A percentile compares a stretch with the other conserved stretches of the same genome.
These are phyloP conservation scores for Clarias pachynema DNA, from an alignment of 2,797 vertebrate genomes.

Conservation along the genomic window DNA sequence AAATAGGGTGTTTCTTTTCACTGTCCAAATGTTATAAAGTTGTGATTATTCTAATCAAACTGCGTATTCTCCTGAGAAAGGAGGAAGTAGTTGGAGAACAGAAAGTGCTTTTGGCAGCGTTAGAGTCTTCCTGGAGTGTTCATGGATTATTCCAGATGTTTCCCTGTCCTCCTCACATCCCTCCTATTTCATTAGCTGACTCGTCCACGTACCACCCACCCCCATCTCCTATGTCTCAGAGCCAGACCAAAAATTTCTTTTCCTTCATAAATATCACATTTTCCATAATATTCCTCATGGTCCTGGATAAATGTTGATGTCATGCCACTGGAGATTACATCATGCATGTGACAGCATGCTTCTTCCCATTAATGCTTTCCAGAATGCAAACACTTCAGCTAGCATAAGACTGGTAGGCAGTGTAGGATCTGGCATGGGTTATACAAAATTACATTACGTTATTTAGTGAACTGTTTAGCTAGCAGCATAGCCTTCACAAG, in stretches of 20 bases:
- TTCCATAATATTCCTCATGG: conserved; percentile 46
- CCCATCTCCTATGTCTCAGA: conserved; percentile 41
- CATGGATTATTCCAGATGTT: conserved; percentile 58
- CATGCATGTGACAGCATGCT: conserved; percentile 36
- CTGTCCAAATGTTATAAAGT: background rate
- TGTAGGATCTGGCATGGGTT: background rate
- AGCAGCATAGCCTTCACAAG: too few relatives aligned
- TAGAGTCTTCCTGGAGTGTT: conserved; percentile 58
- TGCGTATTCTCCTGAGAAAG: background rate
- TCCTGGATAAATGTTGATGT: conserved; percentile 32
- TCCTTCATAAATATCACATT: conserved; percentile 42
- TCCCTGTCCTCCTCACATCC: conserved; percentile 10
- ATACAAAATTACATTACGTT: too few relatives aligned
- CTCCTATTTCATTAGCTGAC: conserved; percentile 51
- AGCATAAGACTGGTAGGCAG: background rate
- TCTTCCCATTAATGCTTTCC: conserved; percentile 3
- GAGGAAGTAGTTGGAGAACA: conserved; percentile 66
- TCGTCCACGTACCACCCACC: conserved; percentile 48
- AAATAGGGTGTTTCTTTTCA: conserved; percentile 5
- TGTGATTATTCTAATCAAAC: conserved; percentile 14
- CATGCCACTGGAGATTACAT: conserved; percentile 36
- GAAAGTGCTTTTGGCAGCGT: conserved; percentile 70
- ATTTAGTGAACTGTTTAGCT: too few relatives aligned
- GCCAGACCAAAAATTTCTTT: conserved; percentile 30
- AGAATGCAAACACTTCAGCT: conserved; percentile 25